phyloP scores from a whole-genome alignment of 2,113 vertebrate species.

The Melozone crissalis region DNA sequence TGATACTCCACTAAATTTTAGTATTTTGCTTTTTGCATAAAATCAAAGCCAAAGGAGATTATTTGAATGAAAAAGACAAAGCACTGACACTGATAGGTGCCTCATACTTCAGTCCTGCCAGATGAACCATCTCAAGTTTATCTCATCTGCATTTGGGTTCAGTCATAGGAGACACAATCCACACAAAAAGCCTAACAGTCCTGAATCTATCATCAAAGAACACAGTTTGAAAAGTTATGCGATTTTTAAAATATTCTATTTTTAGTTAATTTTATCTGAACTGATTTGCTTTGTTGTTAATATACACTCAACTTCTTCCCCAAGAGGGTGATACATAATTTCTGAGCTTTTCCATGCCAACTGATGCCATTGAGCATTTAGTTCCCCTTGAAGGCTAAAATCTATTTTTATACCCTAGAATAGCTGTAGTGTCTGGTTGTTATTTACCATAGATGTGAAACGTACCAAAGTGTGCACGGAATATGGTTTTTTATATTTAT shows the following conservation, averaged over 20 bases:
- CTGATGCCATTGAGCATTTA: accelerated
- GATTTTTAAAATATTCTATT: neutral
- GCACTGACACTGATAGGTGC: too few species aligned
- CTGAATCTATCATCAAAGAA: neutral
- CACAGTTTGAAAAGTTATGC: accelerated
- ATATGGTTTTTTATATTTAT: too few species aligned
- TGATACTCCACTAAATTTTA: neutral
- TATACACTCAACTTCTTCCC: neutral
- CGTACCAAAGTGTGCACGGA: neutral
- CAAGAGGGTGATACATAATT: accelerated
- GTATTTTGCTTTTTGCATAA: neutral
- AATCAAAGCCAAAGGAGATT: neutral
- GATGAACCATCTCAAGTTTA: neutral
- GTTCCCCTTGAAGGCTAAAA: neutral
- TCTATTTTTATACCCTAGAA: neutral
- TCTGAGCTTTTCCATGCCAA: neutral
- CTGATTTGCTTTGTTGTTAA: neutral
- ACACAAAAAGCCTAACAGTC: accelerated
- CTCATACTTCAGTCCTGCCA: neutral
- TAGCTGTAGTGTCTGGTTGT: too few species aligned
- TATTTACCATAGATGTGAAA: neutral
- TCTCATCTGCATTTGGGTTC: neutral
- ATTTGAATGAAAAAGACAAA: neutral
- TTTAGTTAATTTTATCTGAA: neutral
- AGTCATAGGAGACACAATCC: neutral